Conservation (phyloP, 2,113 vertebrate genomes). For the Antechinus stuartii region DNA sequence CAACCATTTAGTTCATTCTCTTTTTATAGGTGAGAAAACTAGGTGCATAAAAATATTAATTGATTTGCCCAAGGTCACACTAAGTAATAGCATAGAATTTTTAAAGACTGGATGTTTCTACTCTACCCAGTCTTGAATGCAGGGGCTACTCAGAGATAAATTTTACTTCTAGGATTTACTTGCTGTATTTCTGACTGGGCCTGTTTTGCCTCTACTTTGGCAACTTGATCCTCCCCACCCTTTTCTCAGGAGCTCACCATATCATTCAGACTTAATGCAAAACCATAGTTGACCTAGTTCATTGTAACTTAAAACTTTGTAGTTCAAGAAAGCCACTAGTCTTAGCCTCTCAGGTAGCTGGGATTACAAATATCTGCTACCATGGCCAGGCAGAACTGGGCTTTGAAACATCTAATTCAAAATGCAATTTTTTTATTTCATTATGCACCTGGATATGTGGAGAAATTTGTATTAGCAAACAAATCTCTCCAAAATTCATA, state of each 20-base stretch:
- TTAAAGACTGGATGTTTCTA: background rate
- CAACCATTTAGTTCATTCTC: background rate
- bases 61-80: background rate
- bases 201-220: background rate
- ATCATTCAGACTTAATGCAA: background rate
- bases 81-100: background rate
- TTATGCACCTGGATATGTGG: background rate
- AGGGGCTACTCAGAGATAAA: background rate
- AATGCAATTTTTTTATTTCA: background rate
- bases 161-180: background rate
- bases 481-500: background rate
- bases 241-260: background rate
- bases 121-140: background rate
- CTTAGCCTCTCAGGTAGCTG: background rate
- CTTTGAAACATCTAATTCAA: background rate
- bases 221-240: background rate
- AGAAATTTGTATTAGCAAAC: background rate
- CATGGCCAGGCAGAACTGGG: background rate
- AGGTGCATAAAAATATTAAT: background rate
- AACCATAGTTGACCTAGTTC: background rate
- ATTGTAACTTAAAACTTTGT: background rate
- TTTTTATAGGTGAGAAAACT: background rate
- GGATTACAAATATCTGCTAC: background rate
- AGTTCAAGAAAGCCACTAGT: background rate
- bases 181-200: background rate